These are phyloP conservation scores for Rhincodon typus DNA, from an alignment of 2,797 vertebrate genomes.

Conservation along the genomic window DNA sequence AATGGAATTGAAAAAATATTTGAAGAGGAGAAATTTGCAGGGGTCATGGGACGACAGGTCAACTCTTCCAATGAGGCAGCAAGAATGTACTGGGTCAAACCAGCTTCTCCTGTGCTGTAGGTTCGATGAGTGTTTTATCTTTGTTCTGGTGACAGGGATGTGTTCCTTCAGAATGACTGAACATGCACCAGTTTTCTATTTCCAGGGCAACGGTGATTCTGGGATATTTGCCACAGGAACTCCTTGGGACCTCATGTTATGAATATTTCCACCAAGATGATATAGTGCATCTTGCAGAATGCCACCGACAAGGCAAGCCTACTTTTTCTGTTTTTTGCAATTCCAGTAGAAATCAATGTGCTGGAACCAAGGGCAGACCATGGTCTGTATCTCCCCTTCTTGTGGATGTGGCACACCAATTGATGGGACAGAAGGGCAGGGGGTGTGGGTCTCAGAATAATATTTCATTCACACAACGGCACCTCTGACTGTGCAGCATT, in stretches of 20 bases:
- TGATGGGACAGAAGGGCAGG: too few species aligned
- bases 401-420: too few species aligned
- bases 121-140: not conserved
- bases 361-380: not conserved
- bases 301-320: slow-evolving; percentile 85
- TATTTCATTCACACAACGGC: not conserved
- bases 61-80: not conserved
- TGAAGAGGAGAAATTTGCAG: not conserved
- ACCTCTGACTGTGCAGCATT: not conserved
- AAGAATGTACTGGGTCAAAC: not conserved
- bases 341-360: too few species aligned
- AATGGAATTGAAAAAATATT: not conserved
- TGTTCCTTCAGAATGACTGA: not conserved
- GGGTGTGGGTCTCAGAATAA: not conserved
- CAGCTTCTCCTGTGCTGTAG: not conserved
- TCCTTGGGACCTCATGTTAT: slow-evolving; percentile 95
- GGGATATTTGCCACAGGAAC: slow-evolving; percentile 93
- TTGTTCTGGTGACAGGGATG: not conserved
- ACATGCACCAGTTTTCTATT: not conserved
- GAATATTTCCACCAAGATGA: slow-evolving; percentile 99
- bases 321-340: not conserved
- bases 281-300: slow-evolving; percentile 89
- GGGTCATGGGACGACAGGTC: too few species aligned
- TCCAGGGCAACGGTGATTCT: slow-evolving; percentile 90
- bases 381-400: not conserved